Base-by-base conservation (phyloP, 2,797 vertebrate genomes). In the Scarus forsteni region DNA sequence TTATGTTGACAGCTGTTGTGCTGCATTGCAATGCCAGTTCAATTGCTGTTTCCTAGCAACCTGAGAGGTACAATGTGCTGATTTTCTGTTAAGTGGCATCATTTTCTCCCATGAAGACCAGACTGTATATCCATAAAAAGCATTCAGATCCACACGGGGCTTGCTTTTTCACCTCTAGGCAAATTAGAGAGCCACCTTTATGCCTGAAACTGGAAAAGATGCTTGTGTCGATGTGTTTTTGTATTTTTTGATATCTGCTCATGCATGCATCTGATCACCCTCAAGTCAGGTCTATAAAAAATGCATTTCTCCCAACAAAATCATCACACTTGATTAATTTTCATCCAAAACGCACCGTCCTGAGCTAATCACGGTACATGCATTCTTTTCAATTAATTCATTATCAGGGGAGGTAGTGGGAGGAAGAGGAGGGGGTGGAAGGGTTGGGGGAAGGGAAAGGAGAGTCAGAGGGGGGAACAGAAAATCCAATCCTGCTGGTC, bases 31-130 rank as follows among this genome's bases (percentile, higher is more conserved):
- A 92, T 92, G 89, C 85, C 88, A 90, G 88, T 92, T 90, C 88
- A 92, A 90, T 88, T 91, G 88, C 92, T 86, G 94, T 95, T 94
- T 93, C 94, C 93, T 95, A 95, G 94, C 94, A 95, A 95, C 94
- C 85, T 44, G 75, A 75, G 80, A 83, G 83, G 90, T 88, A 92
- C 87, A 93, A 89, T 90, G 80, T 86, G 90, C 89, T 87, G 86
- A 83, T 90, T 92, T 92, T 90, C 87, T 85, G 79, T 84, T 87
- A 91, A 93, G 90, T 90, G 83, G 77, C 81, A 82, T 82, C 74
- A 72, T 89, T 88, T 88, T 56, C 81, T 83, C 76, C 67, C 66
- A 65, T 73, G 60, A 35, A 66, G 63, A 70, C 44, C 7, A 64
- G 51, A 58, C 61, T 43, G 27, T 70, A 59, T 69, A 36, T 78